Base-by-base conservation (phyloP, 2,797 vertebrate species). In the Notolepis coatsorum region DNA sequence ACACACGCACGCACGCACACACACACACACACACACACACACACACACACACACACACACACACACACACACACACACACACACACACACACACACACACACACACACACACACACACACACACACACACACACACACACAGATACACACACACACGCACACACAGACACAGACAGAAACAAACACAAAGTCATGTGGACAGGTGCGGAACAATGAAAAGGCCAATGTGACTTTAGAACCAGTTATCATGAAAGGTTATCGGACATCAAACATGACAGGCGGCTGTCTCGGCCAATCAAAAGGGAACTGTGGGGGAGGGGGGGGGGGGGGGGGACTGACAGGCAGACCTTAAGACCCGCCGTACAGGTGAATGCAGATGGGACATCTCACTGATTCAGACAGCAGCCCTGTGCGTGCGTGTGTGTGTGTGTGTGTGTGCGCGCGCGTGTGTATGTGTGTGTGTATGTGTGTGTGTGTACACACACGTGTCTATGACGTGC, bases 231-330 rank as follows among this genome's bases (percentile, higher is more conserved):
- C 88, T 90, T 92, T 84, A 92, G 77, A 87, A 82, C 84, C 77
- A 80, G 85, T 81, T 77, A 82, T 85, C 71, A 88, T 82, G 85
- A 92, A 92, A 92, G 91, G 90, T 92, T 92, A 92, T 91, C 87
- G 83, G 86, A 85, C 84, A 89, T 93, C 91, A 92, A 80, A 78
- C 41, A 43, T 80, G 88, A 90, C 66, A 82, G 79, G 63, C 77
- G 56, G 75, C 76, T 81, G 85, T 85, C 88, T 87, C 65, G 35
- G 69, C 85, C 79, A 87, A 87, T 88, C 81, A 87, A 70, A 74
- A 68, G 37, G 9, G 6, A 24, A 10, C 23, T 15, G 33, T 15
- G 60, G 28, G n/a, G n/a, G n/a, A 65, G 5, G 23, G 67, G 74
- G n/a, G n/a, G n/a, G n/a, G n/a, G 38, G 63, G 77, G 73, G 73